phyloP scores from a whole-genome alignment of 2,888 invertebrate species.

The Dolichopus griseipennis region DNA sequence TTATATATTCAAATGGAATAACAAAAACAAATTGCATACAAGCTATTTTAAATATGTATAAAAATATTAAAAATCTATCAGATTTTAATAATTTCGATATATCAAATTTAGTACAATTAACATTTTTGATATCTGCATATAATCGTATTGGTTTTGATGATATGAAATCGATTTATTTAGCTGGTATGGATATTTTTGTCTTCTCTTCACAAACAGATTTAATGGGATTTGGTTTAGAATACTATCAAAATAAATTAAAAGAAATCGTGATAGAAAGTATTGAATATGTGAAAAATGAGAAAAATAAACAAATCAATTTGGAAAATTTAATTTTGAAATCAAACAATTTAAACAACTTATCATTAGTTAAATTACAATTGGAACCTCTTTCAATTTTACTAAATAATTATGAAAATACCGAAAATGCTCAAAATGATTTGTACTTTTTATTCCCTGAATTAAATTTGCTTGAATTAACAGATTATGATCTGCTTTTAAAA shows the following conservation, averaged over 20 bases:
- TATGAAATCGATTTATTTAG: slow-evolving; percentile 35
- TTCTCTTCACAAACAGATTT: slow-evolving; percentile 37
- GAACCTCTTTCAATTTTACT: slow-evolving; percentile 31
- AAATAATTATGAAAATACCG: slow-evolving; percentile 7
- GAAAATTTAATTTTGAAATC: slow-evolving; percentile 31
- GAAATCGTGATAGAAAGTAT: slow-evolving; percentile 33
- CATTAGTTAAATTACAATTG: slow-evolving; percentile 35
- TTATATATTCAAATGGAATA: slow-evolving; percentile 48
- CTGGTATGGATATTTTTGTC: slow-evolving; percentile 42
- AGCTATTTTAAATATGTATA: slow-evolving; percentile 46
- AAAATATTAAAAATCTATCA: slow-evolving; percentile 30
- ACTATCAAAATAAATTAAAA: slow-evolving; percentile 38
- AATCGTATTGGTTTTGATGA: slow-evolving; percentile 33
- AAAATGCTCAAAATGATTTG: not conserved
- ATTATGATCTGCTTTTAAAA: slow-evolving; percentile 23
- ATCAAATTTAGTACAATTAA: slow-evolving; percentile 37
- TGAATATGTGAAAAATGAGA: slow-evolving; percentile 13
- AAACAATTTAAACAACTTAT: slow-evolving; percentile 29
- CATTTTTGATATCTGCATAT: slow-evolving; percentile 37
- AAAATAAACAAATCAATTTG: slow-evolving; percentile 25
- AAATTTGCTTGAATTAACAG: slow-evolving; percentile 17
- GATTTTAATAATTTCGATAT: slow-evolving; percentile 38
- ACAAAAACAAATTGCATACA: slow-evolving; percentile 39
- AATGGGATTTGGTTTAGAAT: slow-evolving; percentile 38
- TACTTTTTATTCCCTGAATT: slow-evolving; percentile 15